phyloP scores from a whole-genome alignment of 1,140 invertebrate genomes.

The Potamilus streckersoni region DNA sequence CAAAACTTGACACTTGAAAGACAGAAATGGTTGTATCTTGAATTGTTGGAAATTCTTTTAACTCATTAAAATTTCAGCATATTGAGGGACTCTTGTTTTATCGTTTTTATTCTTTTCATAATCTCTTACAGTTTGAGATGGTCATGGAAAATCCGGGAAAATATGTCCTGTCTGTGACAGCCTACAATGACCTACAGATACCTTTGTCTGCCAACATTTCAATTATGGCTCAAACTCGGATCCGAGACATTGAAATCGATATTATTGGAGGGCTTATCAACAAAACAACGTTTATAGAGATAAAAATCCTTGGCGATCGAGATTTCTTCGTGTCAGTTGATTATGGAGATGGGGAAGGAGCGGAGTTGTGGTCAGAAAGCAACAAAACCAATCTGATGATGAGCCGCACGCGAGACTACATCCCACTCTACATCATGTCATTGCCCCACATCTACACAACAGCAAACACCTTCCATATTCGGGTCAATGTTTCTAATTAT shows the following conservation, averaged over 20 bases:
- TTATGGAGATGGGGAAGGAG: constrained; percentile 24
- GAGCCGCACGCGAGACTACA: neutral
- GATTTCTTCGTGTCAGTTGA: constrained; percentile 5
- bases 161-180: constrained; percentile 13
- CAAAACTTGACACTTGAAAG: too few species aligned
- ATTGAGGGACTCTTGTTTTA: too few species aligned
- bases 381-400: constrained; percentile 6
- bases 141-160: neutral
- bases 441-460: constrained; percentile 6
- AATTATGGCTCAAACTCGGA: neutral
- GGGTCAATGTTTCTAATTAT: constrained; percentile 23
- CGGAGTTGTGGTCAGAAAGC: neutral
- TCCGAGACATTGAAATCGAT: constrained; percentile 4
- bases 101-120: too few species aligned
- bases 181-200: constrained; percentile 17
- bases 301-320: neutral
- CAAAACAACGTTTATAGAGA: neutral
- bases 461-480: constrained; percentile 7
- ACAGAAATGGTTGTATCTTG: too few species aligned
- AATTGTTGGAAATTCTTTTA: too few species aligned
- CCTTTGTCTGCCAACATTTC: constrained; percentile 4
- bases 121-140: constrained; percentile 17
- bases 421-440: neutral
- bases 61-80: too few species aligned
- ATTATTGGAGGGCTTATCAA: constrained; percentile 14